Percentiles rank a stretch among this genome's conserved stretches.
These are phyloP conservation scores for Mus pahari DNA, from an alignment of 2,113 vertebrate genomes.

Conservation along the genomic window DNA sequence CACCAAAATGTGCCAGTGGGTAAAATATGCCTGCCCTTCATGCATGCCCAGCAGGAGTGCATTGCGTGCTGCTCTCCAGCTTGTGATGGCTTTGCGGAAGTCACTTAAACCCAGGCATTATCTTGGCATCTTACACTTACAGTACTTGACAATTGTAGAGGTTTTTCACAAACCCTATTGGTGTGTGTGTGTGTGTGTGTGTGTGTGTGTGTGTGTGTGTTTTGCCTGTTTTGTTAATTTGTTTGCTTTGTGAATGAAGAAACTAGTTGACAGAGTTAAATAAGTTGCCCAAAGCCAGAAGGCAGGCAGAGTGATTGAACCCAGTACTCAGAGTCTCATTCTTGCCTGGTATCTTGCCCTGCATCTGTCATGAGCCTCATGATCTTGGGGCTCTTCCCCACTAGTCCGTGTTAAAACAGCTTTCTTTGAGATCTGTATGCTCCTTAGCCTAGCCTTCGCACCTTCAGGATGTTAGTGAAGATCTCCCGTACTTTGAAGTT, in stretches of 20 bases:
- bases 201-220: too few relatives aligned
- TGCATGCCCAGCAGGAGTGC: fast-evolving
- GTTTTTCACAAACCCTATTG: background rate
- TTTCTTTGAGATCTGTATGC: background rate
- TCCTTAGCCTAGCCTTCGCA: background rate
- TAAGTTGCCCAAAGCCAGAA: background rate
- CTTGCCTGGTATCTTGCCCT: background rate
- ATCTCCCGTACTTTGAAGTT: background rate
- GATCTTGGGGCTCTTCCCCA: background rate
- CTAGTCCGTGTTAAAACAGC: background rate
- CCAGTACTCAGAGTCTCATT: background rate
- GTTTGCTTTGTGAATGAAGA: background rate
- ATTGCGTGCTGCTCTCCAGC: background rate
- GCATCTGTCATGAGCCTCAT: background rate
- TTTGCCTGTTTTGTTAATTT: background rate
- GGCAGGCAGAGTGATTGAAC: background rate
- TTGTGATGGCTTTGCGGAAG: background rate
- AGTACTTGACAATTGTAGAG: background rate
- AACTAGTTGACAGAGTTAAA: background rate
- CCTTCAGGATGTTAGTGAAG: background rate
- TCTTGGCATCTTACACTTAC: background rate
- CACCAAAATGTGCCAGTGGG: background rate
- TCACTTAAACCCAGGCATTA: background rate
- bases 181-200: background rate
- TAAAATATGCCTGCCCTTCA: background rate